Conservation (phyloP, 1,140 invertebrate genomes). For the Neomicropteryx cornuta region DNA sequence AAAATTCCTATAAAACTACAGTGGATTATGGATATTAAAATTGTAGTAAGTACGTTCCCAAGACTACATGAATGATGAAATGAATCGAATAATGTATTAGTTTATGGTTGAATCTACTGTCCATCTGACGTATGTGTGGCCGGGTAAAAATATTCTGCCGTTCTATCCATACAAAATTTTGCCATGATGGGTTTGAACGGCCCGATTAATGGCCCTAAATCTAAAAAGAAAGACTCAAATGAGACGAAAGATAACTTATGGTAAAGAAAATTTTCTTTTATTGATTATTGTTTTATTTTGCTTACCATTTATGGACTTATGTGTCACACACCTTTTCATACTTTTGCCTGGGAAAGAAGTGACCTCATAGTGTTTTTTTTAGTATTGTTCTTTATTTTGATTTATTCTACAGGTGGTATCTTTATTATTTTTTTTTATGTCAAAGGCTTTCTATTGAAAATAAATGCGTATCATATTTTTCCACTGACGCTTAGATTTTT, state of each 20-base stretch:
- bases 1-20: too few species aligned
- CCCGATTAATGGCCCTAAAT: constrained; percentile 46
- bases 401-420: neutral
- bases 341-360: constrained; percentile 35
- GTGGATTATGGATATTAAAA: too few species aligned
- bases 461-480: too few species aligned
- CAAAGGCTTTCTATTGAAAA: constrained; percentile 2
- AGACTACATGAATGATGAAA: too few species aligned
- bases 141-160: constrained; percentile 40
- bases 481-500: too few species aligned
- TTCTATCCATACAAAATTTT: constrained; percentile 41
- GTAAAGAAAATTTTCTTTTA: constrained; percentile 33
- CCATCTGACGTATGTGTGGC: constrained; percentile 40
- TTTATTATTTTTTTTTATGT: neutral
- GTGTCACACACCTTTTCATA: constrained; percentile 38
- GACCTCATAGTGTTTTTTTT: constrained; percentile 24
- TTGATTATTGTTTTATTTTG: constrained; percentile 30
- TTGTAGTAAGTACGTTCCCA: too few species aligned
- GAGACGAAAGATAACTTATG: constrained; percentile 55
- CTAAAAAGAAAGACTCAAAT: constrained; percentile 50
- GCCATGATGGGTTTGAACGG: constrained; percentile 42
- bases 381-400: neutral
- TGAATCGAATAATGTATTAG: too few species aligned
- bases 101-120: too few species aligned
- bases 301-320: constrained; percentile 37